These are phyloP conservation scores for Xestia xanthographa DNA, from an alignment of 2,888 invertebrate genomes.

Conservation along the genomic window DNA sequence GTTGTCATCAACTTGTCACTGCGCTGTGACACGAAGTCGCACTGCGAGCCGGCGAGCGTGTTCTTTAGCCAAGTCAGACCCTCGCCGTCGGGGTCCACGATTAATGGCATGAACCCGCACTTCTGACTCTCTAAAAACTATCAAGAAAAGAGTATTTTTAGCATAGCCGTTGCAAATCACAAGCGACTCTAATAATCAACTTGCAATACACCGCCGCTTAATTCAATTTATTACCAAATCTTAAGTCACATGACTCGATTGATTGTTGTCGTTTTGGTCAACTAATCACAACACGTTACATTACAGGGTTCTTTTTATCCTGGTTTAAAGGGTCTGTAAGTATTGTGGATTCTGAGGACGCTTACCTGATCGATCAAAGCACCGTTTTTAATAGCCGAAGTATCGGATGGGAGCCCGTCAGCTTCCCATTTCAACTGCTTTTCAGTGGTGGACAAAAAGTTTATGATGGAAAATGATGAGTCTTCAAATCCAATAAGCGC, in stretches of 20 bases:
- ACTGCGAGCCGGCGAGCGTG: conserved; percentile 91
- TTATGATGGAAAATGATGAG: conserved; percentile 81
- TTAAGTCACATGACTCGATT: not conserved
- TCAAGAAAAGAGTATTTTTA: conserved; percentile 14
- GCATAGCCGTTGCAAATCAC: not conserved
- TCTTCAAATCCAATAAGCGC: conserved; percentile 84
- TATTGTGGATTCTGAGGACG: not conserved
- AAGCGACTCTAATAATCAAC: not conserved
- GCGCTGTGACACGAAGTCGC: conserved; percentile 95
- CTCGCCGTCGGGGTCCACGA: conserved; percentile 97
- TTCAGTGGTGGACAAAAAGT: conserved; percentile 83
- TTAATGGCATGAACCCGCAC: conserved; percentile 93
- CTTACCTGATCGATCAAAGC: conserved; percentile 93
- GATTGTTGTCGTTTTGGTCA: not conserved
- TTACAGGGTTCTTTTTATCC: not conserved
- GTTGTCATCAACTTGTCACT: conserved; percentile 93
- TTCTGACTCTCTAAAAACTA: conserved; percentile 79
- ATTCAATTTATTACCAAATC: not conserved
- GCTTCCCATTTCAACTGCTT: conserved; percentile 96
- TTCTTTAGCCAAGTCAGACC: conserved; percentile 95
- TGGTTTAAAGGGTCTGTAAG: not conserved
- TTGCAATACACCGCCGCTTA: not conserved
- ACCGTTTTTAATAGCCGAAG: conserved; percentile 95
- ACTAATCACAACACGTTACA: not conserved
- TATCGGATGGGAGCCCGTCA: conserved; percentile 95